phyloP scores from a whole-genome alignment of 2,888 invertebrate species.

The Platynereis dumerilii region DNA sequence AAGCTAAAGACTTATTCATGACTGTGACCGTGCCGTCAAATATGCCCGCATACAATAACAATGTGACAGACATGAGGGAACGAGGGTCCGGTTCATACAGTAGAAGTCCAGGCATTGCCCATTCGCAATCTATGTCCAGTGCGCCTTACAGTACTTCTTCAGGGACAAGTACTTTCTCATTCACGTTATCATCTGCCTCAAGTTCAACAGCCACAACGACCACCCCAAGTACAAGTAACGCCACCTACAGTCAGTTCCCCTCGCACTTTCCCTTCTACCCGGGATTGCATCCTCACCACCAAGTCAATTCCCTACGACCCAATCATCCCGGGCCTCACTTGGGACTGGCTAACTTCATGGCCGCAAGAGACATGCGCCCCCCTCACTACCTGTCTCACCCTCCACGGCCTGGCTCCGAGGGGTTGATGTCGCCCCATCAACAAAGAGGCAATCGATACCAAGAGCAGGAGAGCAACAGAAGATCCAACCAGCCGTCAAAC shows the following conservation, averaged over 20 bases:
- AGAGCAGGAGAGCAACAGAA: background rate
- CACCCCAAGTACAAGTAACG: background rate
- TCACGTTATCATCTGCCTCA: conserved; percentile 12
- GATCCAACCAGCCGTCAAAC: background rate
- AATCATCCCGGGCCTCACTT: too few relatives aligned
- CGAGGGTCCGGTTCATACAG: too few relatives aligned
- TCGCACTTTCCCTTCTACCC: background rate
- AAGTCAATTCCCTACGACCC: too few relatives aligned
- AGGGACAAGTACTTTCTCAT: conserved; percentile 15
- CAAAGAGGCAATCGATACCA: background rate
- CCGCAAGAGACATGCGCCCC: too few relatives aligned
- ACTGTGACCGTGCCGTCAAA: background rate
- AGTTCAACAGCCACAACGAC: conserved; percentile 11
- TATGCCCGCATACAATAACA: background rate
- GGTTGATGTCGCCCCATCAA: conserved; percentile 3
- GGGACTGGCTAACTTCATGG: too few relatives aligned
- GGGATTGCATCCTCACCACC: too few relatives aligned
- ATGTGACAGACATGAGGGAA: too few relatives aligned
- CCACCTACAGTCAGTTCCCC: conserved; percentile 10
- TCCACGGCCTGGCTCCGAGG: background rate
- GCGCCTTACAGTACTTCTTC: background rate
- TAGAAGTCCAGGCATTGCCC: too few relatives aligned
- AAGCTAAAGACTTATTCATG: conserved; percentile 38
- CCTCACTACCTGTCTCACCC: too few relatives aligned
- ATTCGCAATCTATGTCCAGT: too few relatives aligned